Conservation (phyloP, 1,140 invertebrate genomes). For the Probaryconus sp. region DNA sequence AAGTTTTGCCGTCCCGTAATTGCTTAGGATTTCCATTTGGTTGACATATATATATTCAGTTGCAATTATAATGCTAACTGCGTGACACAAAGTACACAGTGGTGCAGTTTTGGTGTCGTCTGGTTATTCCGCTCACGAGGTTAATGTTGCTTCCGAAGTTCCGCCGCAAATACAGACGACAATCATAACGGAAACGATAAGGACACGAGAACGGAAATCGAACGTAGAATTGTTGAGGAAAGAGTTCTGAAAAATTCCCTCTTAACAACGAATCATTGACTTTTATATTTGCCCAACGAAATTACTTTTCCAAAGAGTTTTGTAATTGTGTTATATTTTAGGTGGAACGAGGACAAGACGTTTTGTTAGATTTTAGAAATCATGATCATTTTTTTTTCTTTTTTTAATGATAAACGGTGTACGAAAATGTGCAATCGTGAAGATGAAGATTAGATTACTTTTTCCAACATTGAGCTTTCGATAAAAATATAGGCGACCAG, state of each 20-base stretch:
- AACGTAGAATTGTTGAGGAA: constrained; percentile 39
- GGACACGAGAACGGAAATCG: constrained; percentile 26
- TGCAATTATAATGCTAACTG: too few species aligned
- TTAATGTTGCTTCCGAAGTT: constrained; percentile 9
- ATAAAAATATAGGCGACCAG: too few species aligned
- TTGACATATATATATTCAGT: too few species aligned
- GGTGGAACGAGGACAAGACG: constrained; percentile 7
- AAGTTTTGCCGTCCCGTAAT: constrained; percentile 45
- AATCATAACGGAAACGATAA: constrained; percentile 54
- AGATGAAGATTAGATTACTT: too few species aligned
- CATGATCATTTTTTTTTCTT: too few species aligned
- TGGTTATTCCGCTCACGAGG: constrained; percentile 34
- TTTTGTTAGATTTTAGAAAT: too few species aligned
- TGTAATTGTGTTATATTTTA: constrained; percentile 3
- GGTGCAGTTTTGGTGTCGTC: constrained; percentile 19
- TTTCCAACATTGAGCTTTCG: too few species aligned
- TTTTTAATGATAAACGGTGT: too few species aligned
- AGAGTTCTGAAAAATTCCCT: constrained; percentile 9
- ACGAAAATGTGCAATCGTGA: too few species aligned
- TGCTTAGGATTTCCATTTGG: constrained; percentile 35
- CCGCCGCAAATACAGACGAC: constrained; percentile 29
- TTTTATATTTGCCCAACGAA: too few species aligned
- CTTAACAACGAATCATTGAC: background rate
- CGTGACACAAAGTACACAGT: constrained; percentile 10
- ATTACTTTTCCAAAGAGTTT: background rate